These are phyloP conservation scores for Rhyacichthys aspro DNA, from an alignment of 2,797 vertebrate species.

Conservation along the genomic window DNA sequence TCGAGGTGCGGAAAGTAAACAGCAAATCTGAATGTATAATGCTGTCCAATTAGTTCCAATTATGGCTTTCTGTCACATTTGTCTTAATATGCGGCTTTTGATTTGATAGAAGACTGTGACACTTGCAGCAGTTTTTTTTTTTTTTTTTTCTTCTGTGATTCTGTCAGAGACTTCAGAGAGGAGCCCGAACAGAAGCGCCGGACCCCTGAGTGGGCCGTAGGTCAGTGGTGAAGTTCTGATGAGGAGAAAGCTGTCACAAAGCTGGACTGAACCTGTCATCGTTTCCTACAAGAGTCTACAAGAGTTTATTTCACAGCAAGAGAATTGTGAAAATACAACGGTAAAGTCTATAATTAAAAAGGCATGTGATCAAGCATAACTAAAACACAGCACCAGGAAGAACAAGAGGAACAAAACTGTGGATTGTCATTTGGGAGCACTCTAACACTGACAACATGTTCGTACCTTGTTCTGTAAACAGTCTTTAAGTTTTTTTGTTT, in stretches of 20 bases:
- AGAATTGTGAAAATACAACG: not conserved
- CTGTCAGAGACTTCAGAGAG: slow-evolving; percentile 14
- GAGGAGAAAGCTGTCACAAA: slow-evolving; percentile 9
- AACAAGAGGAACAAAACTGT: no score
- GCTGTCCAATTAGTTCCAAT: slow-evolving; percentile 70
- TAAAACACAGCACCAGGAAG: not conserved
- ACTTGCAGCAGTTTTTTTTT: not conserved
- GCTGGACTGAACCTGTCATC: not conserved
- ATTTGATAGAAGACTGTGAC: slow-evolving; percentile 27
- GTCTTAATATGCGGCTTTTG: slow-evolving; percentile 36
- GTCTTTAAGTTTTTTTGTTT: no score
- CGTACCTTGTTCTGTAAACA: no score
- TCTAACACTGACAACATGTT: no score
- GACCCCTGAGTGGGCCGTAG: slow-evolving; percentile 33
- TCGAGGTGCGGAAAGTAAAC: slow-evolving; percentile 41
- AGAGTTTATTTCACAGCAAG: not conserved
- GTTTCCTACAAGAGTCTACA: slow-evolving; percentile 7
- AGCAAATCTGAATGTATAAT: slow-evolving; percentile 43
- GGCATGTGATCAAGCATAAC: not conserved
- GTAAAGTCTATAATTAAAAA: slow-evolving; percentile 7
- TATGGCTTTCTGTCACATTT: slow-evolving; percentile 54
- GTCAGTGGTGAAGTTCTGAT: slow-evolving; percentile 43
- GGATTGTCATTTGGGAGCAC: no score
- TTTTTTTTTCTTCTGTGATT: not conserved
- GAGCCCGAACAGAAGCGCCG: slow-evolving; percentile 22